These are phyloP conservation scores for Thamnophis sirtalis DNA, from an alignment of 2,113 vertebrate genomes.

Conservation along the genomic window DNA sequence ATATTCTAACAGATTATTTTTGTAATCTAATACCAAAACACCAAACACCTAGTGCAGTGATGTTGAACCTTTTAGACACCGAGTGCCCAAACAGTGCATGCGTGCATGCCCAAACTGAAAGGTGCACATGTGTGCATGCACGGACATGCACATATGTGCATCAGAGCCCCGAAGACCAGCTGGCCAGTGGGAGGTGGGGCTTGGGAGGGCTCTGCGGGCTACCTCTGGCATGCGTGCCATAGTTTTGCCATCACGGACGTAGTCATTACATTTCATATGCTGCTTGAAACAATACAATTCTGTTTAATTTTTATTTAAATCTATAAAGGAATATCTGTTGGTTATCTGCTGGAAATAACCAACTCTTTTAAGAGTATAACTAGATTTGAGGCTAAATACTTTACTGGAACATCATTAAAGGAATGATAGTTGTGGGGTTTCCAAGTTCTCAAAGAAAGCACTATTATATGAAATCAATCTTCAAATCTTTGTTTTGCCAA, in stretches of 20 bases:
- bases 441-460: neutral
- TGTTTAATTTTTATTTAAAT: neutral
- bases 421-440: neutral
- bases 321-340: neutral
- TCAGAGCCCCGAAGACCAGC: no score
- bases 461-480: neutral
- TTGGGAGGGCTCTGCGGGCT: no score
- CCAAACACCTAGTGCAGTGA: neutral
- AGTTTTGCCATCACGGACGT: no score
- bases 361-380: neutral
- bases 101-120: no score
- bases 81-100: no score
- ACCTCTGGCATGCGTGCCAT: no score
- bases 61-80: no score
- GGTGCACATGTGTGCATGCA: no score
- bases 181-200: no score
- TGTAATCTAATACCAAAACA: neutral
- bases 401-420: neutral
- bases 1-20: neutral
- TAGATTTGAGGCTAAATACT: neutral
- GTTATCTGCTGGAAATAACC: accelerated
- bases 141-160: no score
- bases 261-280: neutral
- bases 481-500: neutral
- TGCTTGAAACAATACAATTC: accelerated